Conservation (phyloP, 2,113 vertebrate genomes). For the Cygnus buccinator region DNA sequence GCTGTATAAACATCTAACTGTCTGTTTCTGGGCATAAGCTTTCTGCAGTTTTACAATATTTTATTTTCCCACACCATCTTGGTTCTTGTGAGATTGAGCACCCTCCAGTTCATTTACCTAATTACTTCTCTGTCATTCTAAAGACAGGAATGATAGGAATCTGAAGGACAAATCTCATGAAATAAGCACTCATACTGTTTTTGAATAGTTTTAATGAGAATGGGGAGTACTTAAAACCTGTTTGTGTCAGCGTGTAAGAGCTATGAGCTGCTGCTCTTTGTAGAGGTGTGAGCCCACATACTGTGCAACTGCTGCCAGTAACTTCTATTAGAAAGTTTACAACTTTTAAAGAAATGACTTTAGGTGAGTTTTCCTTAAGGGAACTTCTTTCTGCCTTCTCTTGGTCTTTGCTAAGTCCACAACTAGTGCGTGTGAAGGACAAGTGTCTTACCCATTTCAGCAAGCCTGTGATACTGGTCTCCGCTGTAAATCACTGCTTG, state of each 20-base stretch:
- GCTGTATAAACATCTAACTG: background rate
- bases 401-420: background rate
- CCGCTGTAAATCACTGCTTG: background rate
- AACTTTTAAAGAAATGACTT: background rate
- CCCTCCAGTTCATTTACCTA: background rate
- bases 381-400: background rate
- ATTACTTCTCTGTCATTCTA: background rate
- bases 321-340: background rate
- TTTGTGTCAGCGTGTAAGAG: constrained; percentile 1
- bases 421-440: background rate
- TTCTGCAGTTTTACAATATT: background rate
- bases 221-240: background rate
- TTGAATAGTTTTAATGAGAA: background rate
- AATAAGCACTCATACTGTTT: background rate
- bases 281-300: background rate
- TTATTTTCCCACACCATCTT: background rate
- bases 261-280: background rate
- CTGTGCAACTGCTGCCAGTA: background rate
- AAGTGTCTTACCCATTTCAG: background rate
- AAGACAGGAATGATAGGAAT: background rate
- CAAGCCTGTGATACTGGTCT: background rate
- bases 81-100: background rate
- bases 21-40: background rate
- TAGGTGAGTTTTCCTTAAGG: background rate
- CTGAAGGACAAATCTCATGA: background rate